Base-by-base conservation (phyloP, 2,797 vertebrate genomes). In the Pteronotus mesoamericanus region DNA sequence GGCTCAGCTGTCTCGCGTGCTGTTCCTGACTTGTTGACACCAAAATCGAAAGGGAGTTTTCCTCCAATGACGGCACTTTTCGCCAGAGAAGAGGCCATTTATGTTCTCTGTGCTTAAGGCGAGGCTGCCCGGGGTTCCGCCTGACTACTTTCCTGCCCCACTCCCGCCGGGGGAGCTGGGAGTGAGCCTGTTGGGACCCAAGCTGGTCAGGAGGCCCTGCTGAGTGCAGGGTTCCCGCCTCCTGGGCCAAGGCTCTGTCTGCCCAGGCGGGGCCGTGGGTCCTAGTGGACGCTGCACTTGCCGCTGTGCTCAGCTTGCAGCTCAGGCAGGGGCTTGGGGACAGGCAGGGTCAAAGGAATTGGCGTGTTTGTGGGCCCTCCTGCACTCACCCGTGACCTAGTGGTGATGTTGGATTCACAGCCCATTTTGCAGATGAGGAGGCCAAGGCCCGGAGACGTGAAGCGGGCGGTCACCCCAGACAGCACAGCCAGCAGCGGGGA, bases 21-120 rank as follows among this genome's bases (percentile, higher is more conserved):
- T 97, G 94, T 86, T 98, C 97, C 96, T 46, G 77, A 97, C 71
- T 71, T 93, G 95, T 89, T 97, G 96, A 94, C 97, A 95, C 46
- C 8, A 16, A 97, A 95, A 68, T 89, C 88, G 82, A 94, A 98
- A 97, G 97, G 75, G 80, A 96, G 37, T 74, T 95, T 96, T 96
- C 85, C 92, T 95, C 89, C 92, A 55, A 59, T 68, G 91, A 79
- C 42, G 68, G 5, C 22, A 37, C 8, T 74, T 24, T 55, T 64
- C 44, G 29, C 78, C 83, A 79, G 9, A 32, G 46, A 66, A 68
- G 89, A 92, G 1, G 21, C 19, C 42, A 39, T 39, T 48, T 93
- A 5, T 34, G 93, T 44, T 89, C 79, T 75, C 96, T 96, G 90
- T 93, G 69, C 91, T 78, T 55, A 19, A 72, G 48, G 44, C 82